These are phyloP conservation scores for Drosophila macrothrix DNA, from an alignment of 2,888 invertebrate genomes.

Conservation along the genomic window DNA sequence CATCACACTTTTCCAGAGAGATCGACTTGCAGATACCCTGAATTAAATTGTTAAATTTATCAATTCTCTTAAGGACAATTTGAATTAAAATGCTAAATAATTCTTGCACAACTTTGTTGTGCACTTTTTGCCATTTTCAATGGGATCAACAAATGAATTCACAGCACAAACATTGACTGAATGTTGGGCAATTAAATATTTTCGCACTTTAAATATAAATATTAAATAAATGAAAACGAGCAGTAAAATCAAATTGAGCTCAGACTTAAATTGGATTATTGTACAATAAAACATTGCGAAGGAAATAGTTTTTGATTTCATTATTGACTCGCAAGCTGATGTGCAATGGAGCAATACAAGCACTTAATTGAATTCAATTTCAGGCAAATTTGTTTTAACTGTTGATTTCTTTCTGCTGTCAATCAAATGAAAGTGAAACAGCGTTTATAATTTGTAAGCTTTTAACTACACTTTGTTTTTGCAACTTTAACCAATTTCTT, in stretches of 20 bases:
- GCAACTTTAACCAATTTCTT: slow-evolving; percentile 28
- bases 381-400: slow-evolving; percentile 32
- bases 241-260: slow-evolving; percentile 16
- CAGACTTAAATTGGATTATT: slow-evolving; percentile 5
- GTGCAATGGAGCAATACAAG: not conserved
- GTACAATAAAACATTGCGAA: not conserved
- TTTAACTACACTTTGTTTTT: not conserved
- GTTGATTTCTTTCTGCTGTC: slow-evolving; percentile 59
- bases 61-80: not conserved
- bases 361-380: slow-evolving; percentile 22
- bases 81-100: no score
- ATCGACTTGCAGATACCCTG: not conserved
- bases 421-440: slow-evolving; percentile 75
- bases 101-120: no score
- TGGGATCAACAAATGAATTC: slow-evolving; percentile 23
- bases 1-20: not conserved
- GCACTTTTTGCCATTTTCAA: not conserved
- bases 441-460: slow-evolving; percentile 11
- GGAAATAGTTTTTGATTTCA: slow-evolving; percentile 15
- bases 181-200: slow-evolving; percentile 1
- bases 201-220: not conserved
- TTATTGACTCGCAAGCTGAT: slow-evolving; percentile 33
- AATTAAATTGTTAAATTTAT: not conserved
- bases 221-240: slow-evolving; percentile 14
- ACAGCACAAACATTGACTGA: slow-evolving; percentile 26